phyloP scores from a whole-genome alignment of 2,888 invertebrate genomes.

The Thecocarcelia acutangulata region DNA sequence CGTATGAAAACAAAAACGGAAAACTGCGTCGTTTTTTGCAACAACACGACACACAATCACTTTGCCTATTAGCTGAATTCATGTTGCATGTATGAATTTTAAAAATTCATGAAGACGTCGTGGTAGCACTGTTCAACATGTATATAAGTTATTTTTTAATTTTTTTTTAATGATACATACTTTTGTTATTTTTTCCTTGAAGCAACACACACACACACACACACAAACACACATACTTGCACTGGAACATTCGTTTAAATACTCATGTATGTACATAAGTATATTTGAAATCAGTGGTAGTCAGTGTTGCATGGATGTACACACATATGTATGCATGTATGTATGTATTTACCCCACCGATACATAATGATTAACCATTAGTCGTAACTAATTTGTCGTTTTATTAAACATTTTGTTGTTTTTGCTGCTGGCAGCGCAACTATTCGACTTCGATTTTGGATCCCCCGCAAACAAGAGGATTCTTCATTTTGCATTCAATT shows the following conservation, averaged over 20 bases:
- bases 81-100: conserved; percentile 54
- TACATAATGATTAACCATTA: conserved; percentile 61
- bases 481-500: conserved; percentile 47
- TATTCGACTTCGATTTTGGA: conserved; percentile 22
- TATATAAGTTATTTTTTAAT: not conserved
- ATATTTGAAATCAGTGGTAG: conserved; percentile 15
- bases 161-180: not conserved
- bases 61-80: conserved; percentile 33
- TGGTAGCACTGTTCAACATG: conserved; percentile 16
- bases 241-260: not conserved
- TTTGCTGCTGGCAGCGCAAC: conserved; percentile 21
- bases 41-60: conserved; percentile 40
- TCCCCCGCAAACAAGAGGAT: conserved; percentile 57
- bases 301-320: conserved; percentile 1
- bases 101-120: conserved; percentile 60
- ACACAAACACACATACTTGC: no score
- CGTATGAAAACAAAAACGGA: conserved; percentile 7
- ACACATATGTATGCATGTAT: no score
- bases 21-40: conserved; percentile 24
- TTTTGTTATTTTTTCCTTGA: conserved; percentile 35
- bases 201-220: conserved; percentile 31
- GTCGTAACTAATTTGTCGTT: conserved; percentile 66
- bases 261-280: conserved; percentile 2
- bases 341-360: not conserved
- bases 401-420: conserved; percentile 19